Evolutionary conservation across 2,888 invertebrate genomes (phyloP).

Genomic region (Drosophila testacea): DNA sequence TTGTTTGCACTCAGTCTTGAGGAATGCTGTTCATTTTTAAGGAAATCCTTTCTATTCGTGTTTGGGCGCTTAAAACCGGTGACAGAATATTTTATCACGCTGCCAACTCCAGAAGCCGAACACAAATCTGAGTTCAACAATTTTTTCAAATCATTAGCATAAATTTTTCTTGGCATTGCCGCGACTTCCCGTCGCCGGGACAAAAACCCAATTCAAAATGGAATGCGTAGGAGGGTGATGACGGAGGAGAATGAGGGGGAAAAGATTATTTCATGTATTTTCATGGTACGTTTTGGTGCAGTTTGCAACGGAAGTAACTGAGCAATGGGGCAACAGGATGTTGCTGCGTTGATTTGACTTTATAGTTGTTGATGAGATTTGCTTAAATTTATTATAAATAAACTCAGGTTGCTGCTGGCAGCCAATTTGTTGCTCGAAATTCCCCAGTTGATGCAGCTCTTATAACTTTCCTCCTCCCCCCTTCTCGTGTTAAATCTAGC

Average conservation of each 20-base stretch:
- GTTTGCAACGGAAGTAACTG: conserved; percentile 32
- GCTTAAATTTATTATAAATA: conserved; percentile 51
- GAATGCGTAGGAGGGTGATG: not conserved
- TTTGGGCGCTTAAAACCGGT: conserved; percentile 46
- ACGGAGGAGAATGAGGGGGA: not conserved
- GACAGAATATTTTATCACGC: conserved; percentile 62
- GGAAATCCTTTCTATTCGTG: conserved; percentile 20
- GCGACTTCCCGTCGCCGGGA: conserved; percentile 52
- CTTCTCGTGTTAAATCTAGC: conserved; percentile 24
- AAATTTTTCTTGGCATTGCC: conserved; percentile 53
- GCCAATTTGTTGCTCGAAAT: conserved; percentile 45
- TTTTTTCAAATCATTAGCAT: conserved; percentile 51
- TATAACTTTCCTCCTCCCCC: not conserved
- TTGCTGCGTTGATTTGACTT: conserved; percentile 58
- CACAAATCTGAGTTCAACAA: conserved; percentile 41
- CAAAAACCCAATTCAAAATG: conserved; percentile 5
- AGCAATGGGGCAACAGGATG: conserved; percentile 52
- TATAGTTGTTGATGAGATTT: conserved; percentile 67
- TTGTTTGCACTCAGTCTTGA: conserved; percentile 37
- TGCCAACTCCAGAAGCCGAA: conserved; percentile 53
- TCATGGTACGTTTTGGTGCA: conserved; percentile 21
- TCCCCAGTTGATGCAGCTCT: conserved; percentile 20
- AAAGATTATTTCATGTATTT: conserved; percentile 28
- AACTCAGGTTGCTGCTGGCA: conserved; percentile 36
- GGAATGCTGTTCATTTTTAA: conserved; percentile 24